Conservation (phyloP, 2,113 vertebrate species). For the Sporophila hypoxantha region DNA sequence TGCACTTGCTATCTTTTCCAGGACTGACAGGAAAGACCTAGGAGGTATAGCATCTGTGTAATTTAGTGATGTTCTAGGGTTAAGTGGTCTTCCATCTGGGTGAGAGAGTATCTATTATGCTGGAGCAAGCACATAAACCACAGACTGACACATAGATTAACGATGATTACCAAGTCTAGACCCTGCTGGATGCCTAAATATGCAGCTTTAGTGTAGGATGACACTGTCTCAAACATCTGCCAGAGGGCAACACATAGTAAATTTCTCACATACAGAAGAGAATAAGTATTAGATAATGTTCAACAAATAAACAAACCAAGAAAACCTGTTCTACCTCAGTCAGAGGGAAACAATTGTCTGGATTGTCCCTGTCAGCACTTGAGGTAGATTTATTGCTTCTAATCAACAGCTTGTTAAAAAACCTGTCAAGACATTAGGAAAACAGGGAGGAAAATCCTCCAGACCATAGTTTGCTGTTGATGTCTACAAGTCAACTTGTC, state of each 20-base stretch:
- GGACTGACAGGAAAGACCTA: background rate
- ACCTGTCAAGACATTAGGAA: constrained; percentile 14
- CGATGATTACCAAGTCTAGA: background rate
- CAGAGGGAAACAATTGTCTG: background rate
- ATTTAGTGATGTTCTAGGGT: background rate
- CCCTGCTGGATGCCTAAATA: constrained; percentile 7
- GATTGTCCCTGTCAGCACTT: constrained; percentile 36
- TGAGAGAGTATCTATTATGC: background rate
- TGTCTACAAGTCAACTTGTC: background rate
- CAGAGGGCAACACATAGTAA: constrained; percentile 30
- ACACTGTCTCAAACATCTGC: constrained; percentile 36
- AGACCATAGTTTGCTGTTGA: background rate
- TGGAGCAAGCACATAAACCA: constrained; percentile 21
- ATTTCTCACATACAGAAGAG: constrained; percentile 16
- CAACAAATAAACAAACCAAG: constrained; percentile 44
- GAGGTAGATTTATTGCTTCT: constrained; percentile 44
- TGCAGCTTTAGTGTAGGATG: constrained; percentile 20
- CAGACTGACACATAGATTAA: constrained; percentile 47
- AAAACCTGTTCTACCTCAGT: constrained; percentile 23
- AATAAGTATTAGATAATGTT: constrained; percentile 12
- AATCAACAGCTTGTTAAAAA: constrained; percentile 42
- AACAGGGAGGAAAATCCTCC: background rate
- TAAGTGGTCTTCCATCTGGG: constrained; percentile 22
- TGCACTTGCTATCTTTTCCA: background rate
- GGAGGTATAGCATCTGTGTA: background rate